A percentile compares a stretch with the other conserved stretches of the same genome.
phyloP scores from a whole-genome alignment of 1,140 invertebrate species.

The Probaryconus sp. region DNA sequence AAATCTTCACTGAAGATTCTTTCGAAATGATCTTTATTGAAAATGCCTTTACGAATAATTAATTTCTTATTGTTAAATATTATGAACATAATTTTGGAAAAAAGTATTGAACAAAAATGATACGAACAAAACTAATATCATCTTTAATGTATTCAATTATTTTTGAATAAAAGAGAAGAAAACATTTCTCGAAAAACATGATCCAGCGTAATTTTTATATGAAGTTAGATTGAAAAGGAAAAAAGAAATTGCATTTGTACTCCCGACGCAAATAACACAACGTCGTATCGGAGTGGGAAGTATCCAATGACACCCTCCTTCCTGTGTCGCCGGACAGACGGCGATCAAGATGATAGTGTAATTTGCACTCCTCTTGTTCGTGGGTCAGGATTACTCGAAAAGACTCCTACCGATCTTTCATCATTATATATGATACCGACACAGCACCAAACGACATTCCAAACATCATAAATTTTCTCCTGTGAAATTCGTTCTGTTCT shows the following conservation, averaged over 20 bases:
- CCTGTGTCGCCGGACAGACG: slow-evolving; percentile 58
- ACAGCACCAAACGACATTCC: neutral
- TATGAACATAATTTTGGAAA: too few relatives aligned
- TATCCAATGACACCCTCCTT: slow-evolving; percentile 66
- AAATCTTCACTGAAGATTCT: too few relatives aligned
- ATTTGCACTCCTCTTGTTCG: slow-evolving; percentile 64
- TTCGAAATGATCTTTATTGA: too few relatives aligned
- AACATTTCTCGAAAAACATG: slow-evolving; percentile 4
- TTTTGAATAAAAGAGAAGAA: too few relatives aligned
- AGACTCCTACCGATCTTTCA: slow-evolving; percentile 25
- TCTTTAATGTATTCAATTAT: too few relatives aligned
- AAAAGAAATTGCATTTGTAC: slow-evolving; percentile 45
- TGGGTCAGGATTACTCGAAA: slow-evolving; percentile 36
- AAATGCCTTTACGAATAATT: too few relatives aligned
- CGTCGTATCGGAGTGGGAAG: slow-evolving; percentile 34
- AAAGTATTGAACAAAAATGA: too few relatives aligned
- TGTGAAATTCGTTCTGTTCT: too few relatives aligned
- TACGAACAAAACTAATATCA: too few relatives aligned
- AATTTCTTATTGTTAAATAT: too few relatives aligned
- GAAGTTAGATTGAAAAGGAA: slow-evolving; percentile 23
- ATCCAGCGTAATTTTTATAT: slow-evolving; percentile 10
- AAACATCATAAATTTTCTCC: neutral
- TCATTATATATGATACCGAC: slow-evolving; percentile 13
- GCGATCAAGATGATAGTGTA: slow-evolving; percentile 69
- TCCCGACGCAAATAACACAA: slow-evolving; percentile 29